A percentile compares a stretch with the other conserved stretches of the same genome.
Evolutionary conservation across 1,140 invertebrate species (phyloP).

Genomic region (Spodoptera litura): DNA sequence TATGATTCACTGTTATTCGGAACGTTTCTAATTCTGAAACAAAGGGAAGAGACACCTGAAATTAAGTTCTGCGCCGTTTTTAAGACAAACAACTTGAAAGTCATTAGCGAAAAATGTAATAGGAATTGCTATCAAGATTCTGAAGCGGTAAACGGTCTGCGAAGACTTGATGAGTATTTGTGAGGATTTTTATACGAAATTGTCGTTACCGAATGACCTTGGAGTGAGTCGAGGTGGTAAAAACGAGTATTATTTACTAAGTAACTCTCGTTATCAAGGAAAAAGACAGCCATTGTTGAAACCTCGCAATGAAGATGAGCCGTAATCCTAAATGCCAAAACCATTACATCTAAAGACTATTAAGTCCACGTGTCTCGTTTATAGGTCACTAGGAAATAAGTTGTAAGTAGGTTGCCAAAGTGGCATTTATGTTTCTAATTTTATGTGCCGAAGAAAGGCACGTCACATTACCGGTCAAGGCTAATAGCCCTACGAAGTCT

Average conservation of each 20-base stretch:
- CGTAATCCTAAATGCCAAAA: no score
- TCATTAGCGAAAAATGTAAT: not conserved
- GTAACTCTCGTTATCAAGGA: no score
- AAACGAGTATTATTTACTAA: no score
- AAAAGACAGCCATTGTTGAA: no score
- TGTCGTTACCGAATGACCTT: no score
- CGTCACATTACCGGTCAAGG: slow-evolving; percentile 30
- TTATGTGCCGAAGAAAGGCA: slow-evolving; percentile 16
- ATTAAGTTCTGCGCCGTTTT: not conserved
- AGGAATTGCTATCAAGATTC: no score
- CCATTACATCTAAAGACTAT: no score
- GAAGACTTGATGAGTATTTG: no score
- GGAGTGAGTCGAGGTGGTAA: no score
- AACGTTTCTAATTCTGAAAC: slow-evolving; percentile 7
- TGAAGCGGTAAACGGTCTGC: no score
- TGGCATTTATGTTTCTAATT: slow-evolving; percentile 40
- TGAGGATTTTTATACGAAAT: no score
- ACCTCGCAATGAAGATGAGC: no score
- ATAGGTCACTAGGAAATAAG: slow-evolving; percentile 24
- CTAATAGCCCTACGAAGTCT: slow-evolving; percentile 12
- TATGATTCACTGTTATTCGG: slow-evolving; percentile 24
- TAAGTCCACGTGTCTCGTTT: not conserved
- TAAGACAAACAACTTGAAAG: not conserved
- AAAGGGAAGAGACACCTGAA: not conserved
- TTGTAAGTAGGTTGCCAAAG: slow-evolving; percentile 7